Evolutionary conservation across 2,113 vertebrate species (phyloP), one percentile per base, ranked within the genome.

Genomic region (Motacilla alba): DNA sequence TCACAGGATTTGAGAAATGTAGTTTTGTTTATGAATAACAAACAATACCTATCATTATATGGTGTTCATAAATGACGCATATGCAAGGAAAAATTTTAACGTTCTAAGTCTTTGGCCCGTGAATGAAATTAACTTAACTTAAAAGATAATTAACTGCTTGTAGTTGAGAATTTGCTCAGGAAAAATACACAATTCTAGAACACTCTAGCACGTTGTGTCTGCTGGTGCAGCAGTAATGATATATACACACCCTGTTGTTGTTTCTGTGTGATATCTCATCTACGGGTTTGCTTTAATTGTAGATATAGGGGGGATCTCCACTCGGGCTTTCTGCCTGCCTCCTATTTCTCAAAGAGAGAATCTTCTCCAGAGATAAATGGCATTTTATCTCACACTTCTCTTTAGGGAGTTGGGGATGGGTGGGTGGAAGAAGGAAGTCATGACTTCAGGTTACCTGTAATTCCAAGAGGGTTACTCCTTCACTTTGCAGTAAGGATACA

Each of bases 191-290:
- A 56, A 0, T 35, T 31, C 33, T 89, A 56, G 35, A 55, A 52
- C 15, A 44, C 11, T 35, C 10, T 27, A 27, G 7, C 35, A 28
- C 14, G 86, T 77, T 27, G 3, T 35, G 7, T 69, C 43, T 69
- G 4, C 7, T 30, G 24, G 16, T 49, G 35, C 18, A 76, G 15
- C 3, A 23, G 35, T n/a, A 92, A 55, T 20, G 64, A 12, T 11
- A 20, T 6, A 47, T 3, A 35, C 3, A 56, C 17, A 21, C 10
- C 22, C 7, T 0, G 0, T 6, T 39, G 3, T 10, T 49, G 13
- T 73, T 69, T 89, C 53, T 79, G 31, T 35, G n/a, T 24, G 15
- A 39, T 35, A 37, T 6, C 30, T 83, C 35, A 24, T 53, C 59
- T 43, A 2, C 26, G 14, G 16, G 4, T 58, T 83, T 63, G 24